Conservation (phyloP, 2,113 vertebrate species). For the Conger conger region DNA sequence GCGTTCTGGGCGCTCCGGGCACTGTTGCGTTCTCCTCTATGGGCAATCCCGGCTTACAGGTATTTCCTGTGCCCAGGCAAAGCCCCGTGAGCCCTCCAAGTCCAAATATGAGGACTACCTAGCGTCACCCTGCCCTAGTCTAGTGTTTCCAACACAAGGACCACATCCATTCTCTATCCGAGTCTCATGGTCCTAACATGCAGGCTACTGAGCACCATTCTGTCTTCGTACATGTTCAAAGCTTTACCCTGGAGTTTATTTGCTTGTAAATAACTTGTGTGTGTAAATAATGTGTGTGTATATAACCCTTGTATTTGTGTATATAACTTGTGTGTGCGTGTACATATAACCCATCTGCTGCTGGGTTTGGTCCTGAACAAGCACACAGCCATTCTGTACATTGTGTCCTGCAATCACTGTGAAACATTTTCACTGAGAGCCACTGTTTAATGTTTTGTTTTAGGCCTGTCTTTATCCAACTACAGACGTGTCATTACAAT, state of each 20-base stretch:
- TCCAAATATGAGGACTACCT: conserved; percentile 71
- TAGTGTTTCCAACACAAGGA: conserved; percentile 18
- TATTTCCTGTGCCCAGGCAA: conserved; percentile 64
- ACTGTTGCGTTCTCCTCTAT: conserved; percentile 55
- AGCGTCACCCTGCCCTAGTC: conserved; percentile 35
- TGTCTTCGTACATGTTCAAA: neutral
- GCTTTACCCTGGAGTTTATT: conserved; percentile 29
- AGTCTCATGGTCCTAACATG: neutral
- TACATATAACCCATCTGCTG: conserved; percentile 54
- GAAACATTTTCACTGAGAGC: conserved; percentile 43
- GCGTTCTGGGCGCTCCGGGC: conserved; percentile 54
- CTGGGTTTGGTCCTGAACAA: conserved; percentile 53
- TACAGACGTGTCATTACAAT: conserved; percentile 60
- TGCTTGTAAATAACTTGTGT: conserved; percentile 42
- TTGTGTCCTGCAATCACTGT: conserved; percentile 57
- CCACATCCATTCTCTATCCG: neutral
- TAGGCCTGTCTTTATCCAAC: conserved; percentile 39
- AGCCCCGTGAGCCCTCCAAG: conserved; percentile 58
- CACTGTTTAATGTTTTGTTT: conserved; percentile 40
- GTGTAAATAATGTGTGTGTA: conserved; percentile 57
- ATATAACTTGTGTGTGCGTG: conserved; percentile 35
- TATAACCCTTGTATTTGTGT: conserved; percentile 33
- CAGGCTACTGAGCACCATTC: conserved; percentile 47
- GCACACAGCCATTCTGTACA: conserved; percentile 55
- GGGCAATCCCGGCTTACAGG: conserved; percentile 57